Evolutionary conservation across 1,140 invertebrate genomes (phyloP).

Genomic region (Reticulitermes speratus): DNA sequence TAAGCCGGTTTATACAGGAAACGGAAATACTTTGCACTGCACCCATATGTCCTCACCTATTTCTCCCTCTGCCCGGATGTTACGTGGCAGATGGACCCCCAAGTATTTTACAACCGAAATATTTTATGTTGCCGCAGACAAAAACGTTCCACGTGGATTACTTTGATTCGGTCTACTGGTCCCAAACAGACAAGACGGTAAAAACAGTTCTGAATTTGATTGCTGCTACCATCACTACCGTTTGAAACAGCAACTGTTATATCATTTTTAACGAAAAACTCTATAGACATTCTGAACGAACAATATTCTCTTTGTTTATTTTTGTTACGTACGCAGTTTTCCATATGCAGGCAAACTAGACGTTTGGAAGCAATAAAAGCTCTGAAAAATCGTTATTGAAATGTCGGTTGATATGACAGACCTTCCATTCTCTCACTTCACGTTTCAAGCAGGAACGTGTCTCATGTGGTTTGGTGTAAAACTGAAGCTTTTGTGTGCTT

Average conservation of each 20-base stretch:
- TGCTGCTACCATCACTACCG: background rate
- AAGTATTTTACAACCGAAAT: background rate
- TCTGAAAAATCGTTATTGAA: background rate
- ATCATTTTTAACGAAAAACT: background rate
- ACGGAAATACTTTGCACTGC: conserved; percentile 3
- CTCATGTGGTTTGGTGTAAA: background rate
- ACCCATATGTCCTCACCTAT: background rate
- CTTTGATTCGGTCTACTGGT: background rate
- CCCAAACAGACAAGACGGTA: background rate
- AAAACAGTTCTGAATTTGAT: background rate
- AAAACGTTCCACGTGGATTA: background rate
- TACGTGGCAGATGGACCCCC: background rate
- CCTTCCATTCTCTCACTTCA: background rate
- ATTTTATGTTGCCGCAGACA: background rate
- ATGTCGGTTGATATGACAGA: background rate
- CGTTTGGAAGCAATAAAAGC: too few relatives aligned
- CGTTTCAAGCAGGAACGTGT: background rate
- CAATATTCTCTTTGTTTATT: background rate
- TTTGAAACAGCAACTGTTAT: background rate
- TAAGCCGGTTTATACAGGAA: conserved; percentile 3
- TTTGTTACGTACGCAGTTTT: background rate
- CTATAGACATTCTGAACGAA: background rate
- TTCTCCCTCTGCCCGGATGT: background rate
- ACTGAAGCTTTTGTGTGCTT: background rate
- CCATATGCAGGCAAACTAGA: background rate